Evolutionary conservation across 2,113 vertebrate species (phyloP).

Genomic region (Anolis sagrei): DNA sequence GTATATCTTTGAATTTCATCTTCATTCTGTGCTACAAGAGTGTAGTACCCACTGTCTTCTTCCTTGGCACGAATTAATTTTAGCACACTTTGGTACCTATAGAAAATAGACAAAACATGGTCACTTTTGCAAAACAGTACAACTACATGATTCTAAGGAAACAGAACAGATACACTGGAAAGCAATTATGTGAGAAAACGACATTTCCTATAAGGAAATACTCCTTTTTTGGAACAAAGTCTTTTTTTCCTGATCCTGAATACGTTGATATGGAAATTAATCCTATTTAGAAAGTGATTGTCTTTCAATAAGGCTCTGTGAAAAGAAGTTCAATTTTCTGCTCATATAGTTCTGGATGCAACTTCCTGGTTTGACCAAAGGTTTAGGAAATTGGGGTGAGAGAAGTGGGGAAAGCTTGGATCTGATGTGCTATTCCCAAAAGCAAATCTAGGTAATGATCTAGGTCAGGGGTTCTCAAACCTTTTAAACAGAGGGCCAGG

Average conservation of each 20-base stretch:
- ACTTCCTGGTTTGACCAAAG: no score
- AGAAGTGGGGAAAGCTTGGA: no score
- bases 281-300: background rate
- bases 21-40: constrained; percentile 86
- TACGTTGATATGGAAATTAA: background rate
- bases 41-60: constrained; percentile 95
- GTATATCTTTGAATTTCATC: constrained; percentile 82
- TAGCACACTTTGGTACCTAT: constrained; percentile 87
- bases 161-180: background rate
- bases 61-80: constrained; percentile 94
- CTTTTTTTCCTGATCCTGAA: background rate
- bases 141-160: background rate
- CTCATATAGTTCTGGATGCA: background rate
- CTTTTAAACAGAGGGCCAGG: no score
- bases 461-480: no score
- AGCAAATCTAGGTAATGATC: no score
- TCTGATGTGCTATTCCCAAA: no score
- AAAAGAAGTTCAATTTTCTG: background rate
- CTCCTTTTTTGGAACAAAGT: constrained; percentile 1
- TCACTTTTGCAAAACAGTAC: constrained; percentile 28
- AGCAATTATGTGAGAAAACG: background rate
- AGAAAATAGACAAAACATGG: background rate
- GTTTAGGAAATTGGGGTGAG: no score
- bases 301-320: background rate
- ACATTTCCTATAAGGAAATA: background rate